Percentiles rank a stretch among this genome's conserved stretches.
phyloP scores from a whole-genome alignment of 2,113 vertebrate species.

The Heliornis fulica region DNA sequence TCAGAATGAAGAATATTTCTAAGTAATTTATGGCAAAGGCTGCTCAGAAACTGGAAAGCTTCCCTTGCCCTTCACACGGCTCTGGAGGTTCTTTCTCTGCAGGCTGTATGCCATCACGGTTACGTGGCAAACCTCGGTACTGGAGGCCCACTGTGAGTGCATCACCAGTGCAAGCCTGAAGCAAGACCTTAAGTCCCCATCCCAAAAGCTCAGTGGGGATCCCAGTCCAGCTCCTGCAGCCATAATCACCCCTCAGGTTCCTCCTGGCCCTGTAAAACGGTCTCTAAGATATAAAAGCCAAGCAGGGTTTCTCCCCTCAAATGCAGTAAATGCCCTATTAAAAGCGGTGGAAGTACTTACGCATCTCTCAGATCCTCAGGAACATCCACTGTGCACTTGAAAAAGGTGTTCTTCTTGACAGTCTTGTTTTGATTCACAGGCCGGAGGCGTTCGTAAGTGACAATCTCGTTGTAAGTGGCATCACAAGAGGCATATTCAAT shows the following conservation, averaged over 20 bases:
- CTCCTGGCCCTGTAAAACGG: accelerated
- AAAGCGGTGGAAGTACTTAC: conserved; percentile 72
- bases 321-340: neutral
- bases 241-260: neutral
- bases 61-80: neutral
- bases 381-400: conserved; percentile 83
- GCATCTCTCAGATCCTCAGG: conserved; percentile 84
- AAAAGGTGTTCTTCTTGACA: conserved; percentile 84
- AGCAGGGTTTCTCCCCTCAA: accelerated
- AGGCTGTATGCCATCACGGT: accelerated
- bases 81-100: neutral
- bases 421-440: conserved; percentile 85
- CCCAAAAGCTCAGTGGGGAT: neutral
- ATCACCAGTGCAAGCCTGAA: neutral
- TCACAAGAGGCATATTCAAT: conserved; percentile 87
- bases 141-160: neutral
- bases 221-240: neutral
- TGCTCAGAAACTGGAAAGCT: neutral
- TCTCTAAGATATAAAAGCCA: neutral
- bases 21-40: neutral
- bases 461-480: conserved; percentile 86
- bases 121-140: neutral
- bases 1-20: neutral
- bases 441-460: conserved; percentile 83
- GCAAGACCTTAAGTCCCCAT: neutral